Evolutionary conservation across 92 coral and sea anemone genomes (phyloP), one percentile per base, ranked within the genome.

Genomic region (Porites cylindrica): DNA sequence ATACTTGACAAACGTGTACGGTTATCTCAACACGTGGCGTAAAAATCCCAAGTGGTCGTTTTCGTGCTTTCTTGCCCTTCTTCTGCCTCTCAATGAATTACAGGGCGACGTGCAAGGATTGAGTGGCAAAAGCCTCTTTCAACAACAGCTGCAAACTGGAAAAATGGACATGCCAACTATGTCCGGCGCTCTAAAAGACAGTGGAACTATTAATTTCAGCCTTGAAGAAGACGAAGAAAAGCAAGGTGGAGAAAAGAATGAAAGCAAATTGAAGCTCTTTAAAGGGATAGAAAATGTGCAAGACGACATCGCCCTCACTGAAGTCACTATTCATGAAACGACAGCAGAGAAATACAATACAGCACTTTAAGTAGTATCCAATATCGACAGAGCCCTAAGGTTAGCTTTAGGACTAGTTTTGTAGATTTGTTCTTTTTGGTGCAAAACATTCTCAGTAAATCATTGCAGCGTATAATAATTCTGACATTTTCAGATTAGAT

Each of bases 41-140:
- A 62, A 78, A 66, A 47, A 78, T 61, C 82, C 70, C 7, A 8
- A 19, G 26, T 77, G 66, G 67, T 77, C 82, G 7, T 29, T 64
- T 51, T 60, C 66, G 9, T 77, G 82, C 21, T 77, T 70, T 4
- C 69, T 77, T 1, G 82, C 82, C 24, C 21, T 77, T 47, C 67
- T 77, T 13, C 47, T 61, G 58, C 82, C 82, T n/a, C 32, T 72
- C 10, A 72, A 20, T 5, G 77, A 72, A 21, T 51, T 72, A 59
- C 59, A 72, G 77, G 60, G 59, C 11, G 77, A 72, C 17, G 10
- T 72, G n/a, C 24, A 56, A 16, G 59, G 59, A 72, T 72, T 72
- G 29, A 19, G 58, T 72, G 59, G 29, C 1, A 72, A 26, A 6
- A 50, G 51, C 24, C 24, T 72, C 10, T 23, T 72, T 1, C 50